Conservation (phyloP, 2,797 vertebrate species). For the Propithecus perrieri region DNA sequence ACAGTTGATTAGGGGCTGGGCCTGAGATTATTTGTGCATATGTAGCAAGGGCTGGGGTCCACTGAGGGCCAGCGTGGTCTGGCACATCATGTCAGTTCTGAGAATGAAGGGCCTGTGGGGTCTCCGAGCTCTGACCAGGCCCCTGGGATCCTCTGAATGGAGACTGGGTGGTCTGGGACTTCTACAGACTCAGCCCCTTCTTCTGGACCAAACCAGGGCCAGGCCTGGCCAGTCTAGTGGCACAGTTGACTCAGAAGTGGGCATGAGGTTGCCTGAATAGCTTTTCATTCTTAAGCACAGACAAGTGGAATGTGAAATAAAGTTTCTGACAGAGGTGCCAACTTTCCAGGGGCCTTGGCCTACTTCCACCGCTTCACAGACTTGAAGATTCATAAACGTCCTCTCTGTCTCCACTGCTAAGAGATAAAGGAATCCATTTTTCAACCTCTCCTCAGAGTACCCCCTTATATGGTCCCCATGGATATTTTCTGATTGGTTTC, state of each 20-base stretch:
- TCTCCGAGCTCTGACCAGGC: neutral
- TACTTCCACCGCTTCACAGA: neutral
- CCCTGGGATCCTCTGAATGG: neutral
- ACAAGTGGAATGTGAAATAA: conserved; percentile 15
- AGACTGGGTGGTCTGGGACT: neutral
- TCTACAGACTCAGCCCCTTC: neutral
- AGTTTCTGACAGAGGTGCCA: conserved; percentile 27
- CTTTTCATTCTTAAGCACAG: conserved; percentile 24
- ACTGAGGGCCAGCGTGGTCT: neutral
- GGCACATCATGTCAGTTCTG: neutral
- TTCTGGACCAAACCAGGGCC: neutral
- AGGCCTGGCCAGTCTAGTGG: neutral
- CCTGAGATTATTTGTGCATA: neutral
- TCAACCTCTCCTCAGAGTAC: neutral
- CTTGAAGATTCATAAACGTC: neutral
- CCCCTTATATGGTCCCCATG: neutral
- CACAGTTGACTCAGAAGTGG: neutral
- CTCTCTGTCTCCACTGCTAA: neutral
- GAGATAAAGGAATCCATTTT: neutral
- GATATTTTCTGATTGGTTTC: neutral
- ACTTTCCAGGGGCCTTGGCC: neutral
- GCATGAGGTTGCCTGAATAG: neutral
- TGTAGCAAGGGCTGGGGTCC: neutral
- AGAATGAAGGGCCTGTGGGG: neutral
- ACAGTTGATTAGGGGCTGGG: neutral